These are phyloP conservation scores for Ptychodera flava DNA, from an alignment of 35 echinoderm and acorn worm genomes.

Conservation along the genomic window DNA sequence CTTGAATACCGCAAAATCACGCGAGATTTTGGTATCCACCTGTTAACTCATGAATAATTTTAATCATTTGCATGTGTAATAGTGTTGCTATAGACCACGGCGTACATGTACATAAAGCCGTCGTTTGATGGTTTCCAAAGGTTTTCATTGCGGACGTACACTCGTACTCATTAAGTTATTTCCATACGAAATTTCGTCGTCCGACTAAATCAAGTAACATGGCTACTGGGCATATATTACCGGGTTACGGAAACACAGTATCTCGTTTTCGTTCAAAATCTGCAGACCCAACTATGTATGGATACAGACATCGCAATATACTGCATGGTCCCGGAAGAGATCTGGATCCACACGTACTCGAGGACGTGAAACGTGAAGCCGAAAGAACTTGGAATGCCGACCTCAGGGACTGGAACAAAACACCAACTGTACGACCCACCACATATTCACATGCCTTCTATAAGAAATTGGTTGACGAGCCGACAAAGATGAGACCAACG, in stretches of 20 bases:
- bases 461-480: constrained; percentile 37
- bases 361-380: constrained; percentile 52
- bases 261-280: constrained; percentile 78
- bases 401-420: constrained; percentile 74
- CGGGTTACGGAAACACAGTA: constrained; percentile 59
- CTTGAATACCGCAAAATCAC: too few species aligned
- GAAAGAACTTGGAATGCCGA: constrained; percentile 70
- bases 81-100: not conserved
- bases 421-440: constrained; percentile 72
- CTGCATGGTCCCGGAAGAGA: not conserved
- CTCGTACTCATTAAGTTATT: not conserved
- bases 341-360: constrained; percentile 11
- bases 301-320: constrained; percentile 45
- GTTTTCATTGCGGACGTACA: not conserved
- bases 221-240: constrained; percentile 94
- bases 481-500: constrained; percentile 47
- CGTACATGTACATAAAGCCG: not conserved
- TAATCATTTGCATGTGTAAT: not conserved
- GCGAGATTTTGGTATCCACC: not conserved
- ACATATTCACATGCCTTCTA: constrained; percentile 89
- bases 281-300: constrained; percentile 81
- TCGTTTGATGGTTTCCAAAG: not conserved
- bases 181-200: too few species aligned
- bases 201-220: constrained; percentile 9
- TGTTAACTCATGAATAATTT: not conserved